Evolutionary conservation across 2,113 vertebrate genomes (phyloP).

Genomic region (Caracal caracal): DNA sequence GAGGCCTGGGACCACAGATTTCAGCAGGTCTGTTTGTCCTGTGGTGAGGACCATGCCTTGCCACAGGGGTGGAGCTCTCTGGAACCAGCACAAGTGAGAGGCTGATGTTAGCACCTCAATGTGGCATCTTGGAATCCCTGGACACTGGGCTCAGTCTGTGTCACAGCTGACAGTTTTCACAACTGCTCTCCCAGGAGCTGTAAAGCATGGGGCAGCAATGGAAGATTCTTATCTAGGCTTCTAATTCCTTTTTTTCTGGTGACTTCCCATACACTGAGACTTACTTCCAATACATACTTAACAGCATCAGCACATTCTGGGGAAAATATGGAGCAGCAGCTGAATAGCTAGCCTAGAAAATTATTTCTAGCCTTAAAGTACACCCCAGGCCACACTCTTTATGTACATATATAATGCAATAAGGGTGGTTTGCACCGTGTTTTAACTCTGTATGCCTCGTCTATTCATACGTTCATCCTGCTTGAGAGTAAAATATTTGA

Average conservation of each 20-base stretch:
- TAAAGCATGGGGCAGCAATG: neutral
- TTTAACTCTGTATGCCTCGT: neutral
- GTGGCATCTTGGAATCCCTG: neutral
- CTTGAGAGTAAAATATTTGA: neutral
- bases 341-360: neutral
- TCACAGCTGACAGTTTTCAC: neutral
- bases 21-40: neutral
- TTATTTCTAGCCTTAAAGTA: conserved; percentile 4
- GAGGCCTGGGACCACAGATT: neutral
- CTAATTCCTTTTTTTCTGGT: neutral
- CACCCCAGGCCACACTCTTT: neutral
- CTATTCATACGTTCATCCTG: neutral
- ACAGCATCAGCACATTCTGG: neutral
- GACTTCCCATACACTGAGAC: neutral
- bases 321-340: neutral
- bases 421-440: neutral
- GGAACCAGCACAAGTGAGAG: neutral
- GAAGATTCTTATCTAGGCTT: neutral
- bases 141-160: neutral
- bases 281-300: neutral
- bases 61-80: neutral
- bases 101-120: neutral
- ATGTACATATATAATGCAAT: neutral
- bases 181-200: neutral
- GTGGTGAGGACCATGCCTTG: neutral